Evolutionary conservation across 2,113 vertebrate species (phyloP).

Genomic region (Pelvicachromis taeniatus): DNA sequence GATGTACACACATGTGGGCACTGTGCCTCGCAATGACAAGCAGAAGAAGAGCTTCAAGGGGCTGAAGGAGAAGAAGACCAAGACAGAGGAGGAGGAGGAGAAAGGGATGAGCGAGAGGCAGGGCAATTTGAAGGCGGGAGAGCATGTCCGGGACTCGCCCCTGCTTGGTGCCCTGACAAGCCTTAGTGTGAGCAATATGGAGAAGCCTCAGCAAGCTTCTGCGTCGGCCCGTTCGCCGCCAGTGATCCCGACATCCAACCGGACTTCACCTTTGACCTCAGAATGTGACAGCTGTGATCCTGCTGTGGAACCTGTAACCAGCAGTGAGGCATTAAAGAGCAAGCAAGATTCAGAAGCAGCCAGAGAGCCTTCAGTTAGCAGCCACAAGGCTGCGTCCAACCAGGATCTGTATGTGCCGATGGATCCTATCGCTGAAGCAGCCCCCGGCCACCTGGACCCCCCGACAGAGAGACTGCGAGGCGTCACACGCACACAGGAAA

Average conservation of each 20-base stretch:
- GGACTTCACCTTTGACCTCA: constrained; percentile 34
- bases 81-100: not conserved
- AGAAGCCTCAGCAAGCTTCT: not conserved
- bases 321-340: not conserved
- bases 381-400: fast-evolving
- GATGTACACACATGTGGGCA: constrained; percentile 89
- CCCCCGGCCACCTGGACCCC: not conserved
- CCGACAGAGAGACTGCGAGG: not conserved
- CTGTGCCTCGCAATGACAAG: constrained; percentile 71
- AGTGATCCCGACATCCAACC: not conserved
- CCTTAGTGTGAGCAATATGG: not conserved
- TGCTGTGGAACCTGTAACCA: not conserved
- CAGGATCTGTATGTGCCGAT: constrained; percentile 62
- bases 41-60: constrained; percentile 9
- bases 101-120: not conserved
- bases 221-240: not conserved
- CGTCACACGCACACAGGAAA: not conserved
- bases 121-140: not conserved
- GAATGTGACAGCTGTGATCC: not conserved
- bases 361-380: not conserved
- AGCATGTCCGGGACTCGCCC: constrained; percentile 47
- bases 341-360: not conserved
- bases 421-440: constrained; percentile 31
- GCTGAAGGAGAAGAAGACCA: constrained; percentile 5
- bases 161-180: constrained; percentile 52